Conservation (phyloP, 1,140 invertebrate species). For the Gryon sp. region DNA sequence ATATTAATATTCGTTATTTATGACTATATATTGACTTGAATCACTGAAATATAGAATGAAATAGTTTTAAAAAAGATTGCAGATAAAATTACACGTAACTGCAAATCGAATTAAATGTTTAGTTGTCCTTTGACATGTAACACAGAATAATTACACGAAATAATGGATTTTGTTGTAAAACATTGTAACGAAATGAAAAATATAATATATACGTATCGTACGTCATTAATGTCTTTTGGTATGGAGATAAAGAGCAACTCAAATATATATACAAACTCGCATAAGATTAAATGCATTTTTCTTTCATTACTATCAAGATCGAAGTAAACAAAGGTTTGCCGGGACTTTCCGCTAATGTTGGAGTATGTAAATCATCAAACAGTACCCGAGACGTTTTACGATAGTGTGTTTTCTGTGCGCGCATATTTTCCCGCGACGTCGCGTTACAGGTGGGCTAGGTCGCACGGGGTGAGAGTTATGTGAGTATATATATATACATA, state of each 20-base stretch:
- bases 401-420: conserved; percentile 25
- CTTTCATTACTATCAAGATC: conserved; percentile 54
- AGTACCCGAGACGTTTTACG: conserved; percentile 48
- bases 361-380: conserved; percentile 63
- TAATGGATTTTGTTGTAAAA: no score
- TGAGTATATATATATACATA: conserved; percentile 29
- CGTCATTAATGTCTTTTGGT: conserved; percentile 7
- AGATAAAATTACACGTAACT: no score
- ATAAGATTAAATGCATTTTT: conserved; percentile 57
- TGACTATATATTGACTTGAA: no score
- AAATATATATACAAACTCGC: conserved; percentile 39
- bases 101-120: no score
- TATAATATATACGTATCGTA: no score
- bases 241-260: conserved; percentile 30
- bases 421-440: conserved; percentile 51
- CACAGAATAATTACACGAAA: no score
- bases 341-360: conserved; percentile 44
- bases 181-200: no score
- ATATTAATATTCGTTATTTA: no score
- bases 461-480: no score
- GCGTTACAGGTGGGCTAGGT: conserved; percentile 58
- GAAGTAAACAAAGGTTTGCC: conserved; percentile 38
- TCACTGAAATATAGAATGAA: no score
- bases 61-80: no score
- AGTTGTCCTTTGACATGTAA: no score